Base-by-base conservation (phyloP, 2,888 invertebrate genomes). In the Aromia moschata region DNA sequence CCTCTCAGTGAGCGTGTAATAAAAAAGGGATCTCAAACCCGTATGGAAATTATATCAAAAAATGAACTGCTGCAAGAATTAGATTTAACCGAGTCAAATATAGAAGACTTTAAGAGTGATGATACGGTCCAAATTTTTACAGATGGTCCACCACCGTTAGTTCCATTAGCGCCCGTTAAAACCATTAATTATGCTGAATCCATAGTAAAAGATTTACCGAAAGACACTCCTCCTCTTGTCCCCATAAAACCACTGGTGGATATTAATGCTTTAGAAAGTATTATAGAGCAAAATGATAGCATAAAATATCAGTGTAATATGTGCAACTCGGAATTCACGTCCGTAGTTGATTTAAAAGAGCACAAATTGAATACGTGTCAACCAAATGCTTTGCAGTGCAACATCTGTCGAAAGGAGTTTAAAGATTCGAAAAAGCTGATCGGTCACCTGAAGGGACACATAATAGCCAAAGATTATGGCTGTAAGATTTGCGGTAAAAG, bases 401-500 rank as follows among this genome's bases (percentile, higher is more conserved):
- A 75, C 55, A 77, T 80, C 56, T 80, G 80, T 56, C 70, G 70
- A 33, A 79, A 79, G 51, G 73, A 73, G 60, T 79, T 78, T 59
- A 71, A 71, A 15, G 79, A 79, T 40, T 60, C 74, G 2, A 78
- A 77, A 47, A 74, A 73, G 37, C 58, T 80, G 12, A 77, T 79
- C 10, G 73, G 75, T 1, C 80, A 80, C 55, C 65, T 80, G 55
- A 79, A 79, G 58, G 77, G 77, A 3, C 80, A 80, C 55, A 79
- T 76, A 73, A 73, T 77, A 16, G 65, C 70, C 1, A 81, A 80
- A 69, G 76, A 78, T 47, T 77, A 79, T 56, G 68, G 65, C 2
- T 81, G 81, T 67, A 79, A 79, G 68, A 73, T 80, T 40, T 81
- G 81, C 64, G 78, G 77, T 1, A 80, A 80, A 66, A 70, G 77